Conservation (phyloP, 2,888 invertebrate genomes). For the Tethea ocularis region DNA sequence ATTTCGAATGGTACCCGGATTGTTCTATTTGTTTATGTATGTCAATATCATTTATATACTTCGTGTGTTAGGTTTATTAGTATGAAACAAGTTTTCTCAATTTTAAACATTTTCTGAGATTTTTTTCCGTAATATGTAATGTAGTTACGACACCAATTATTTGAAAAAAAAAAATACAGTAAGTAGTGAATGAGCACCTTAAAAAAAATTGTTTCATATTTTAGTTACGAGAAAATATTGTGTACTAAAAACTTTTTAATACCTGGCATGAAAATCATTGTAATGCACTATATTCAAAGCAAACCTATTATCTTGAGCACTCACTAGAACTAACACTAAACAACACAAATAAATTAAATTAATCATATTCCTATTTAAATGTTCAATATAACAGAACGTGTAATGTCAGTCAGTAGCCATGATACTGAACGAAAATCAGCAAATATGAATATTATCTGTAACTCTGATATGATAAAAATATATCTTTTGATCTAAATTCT, state of each 20-base stretch:
- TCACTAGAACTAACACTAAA: constrained; percentile 27
- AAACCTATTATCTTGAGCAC: constrained; percentile 45
- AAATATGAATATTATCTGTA: neutral
- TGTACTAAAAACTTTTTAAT: constrained; percentile 17
- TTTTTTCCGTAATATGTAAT: too few species aligned
- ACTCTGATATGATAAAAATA: neutral
- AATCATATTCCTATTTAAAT: constrained; percentile 25
- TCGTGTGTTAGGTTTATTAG: too few species aligned
- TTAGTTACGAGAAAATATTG: neutral
- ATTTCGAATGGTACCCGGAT: neutral
- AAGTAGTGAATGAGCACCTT: too few species aligned
- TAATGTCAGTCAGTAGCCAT: neutral
- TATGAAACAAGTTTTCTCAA: too few species aligned
- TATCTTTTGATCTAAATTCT: constrained; percentile 3
- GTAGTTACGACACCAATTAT: too few species aligned
- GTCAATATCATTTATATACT: too few species aligned
- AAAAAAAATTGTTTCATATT: too few species aligned
- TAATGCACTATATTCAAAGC: constrained; percentile 70
- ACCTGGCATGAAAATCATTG: constrained; percentile 77
- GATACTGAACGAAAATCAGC: neutral
- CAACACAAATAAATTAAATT: constrained; percentile 31
- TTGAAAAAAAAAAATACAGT: too few species aligned
- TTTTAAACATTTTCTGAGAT: too few species aligned
- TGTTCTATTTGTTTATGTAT: too few species aligned
- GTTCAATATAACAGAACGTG: neutral